Evolutionary conservation across 2,888 invertebrate species (phyloP).

Genomic region (Eulithis prunata): DNA sequence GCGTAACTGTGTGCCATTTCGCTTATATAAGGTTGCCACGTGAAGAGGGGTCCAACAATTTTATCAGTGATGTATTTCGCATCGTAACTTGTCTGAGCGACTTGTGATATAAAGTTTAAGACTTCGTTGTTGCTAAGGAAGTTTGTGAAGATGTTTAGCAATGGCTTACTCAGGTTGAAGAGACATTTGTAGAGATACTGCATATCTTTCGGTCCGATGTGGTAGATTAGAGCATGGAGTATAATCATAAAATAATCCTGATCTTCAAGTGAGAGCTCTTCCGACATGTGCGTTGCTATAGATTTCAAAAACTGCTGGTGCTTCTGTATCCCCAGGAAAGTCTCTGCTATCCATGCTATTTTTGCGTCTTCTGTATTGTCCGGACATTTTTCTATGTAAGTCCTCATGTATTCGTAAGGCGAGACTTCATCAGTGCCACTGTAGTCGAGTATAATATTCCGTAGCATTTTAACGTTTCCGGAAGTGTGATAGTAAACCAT

Average conservation of each 20-base stretch:
- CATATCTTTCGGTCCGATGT: constrained; percentile 62
- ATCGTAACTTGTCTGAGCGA: constrained; percentile 78
- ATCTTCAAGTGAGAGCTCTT: constrained; percentile 63
- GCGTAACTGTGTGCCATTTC: constrained; percentile 71
- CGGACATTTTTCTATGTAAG: constrained; percentile 70
- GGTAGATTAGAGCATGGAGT: constrained; percentile 66
- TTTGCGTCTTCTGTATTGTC: constrained; percentile 63
- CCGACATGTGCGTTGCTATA: constrained; percentile 56
- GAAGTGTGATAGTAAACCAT: constrained; percentile 79
- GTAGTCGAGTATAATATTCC: constrained; percentile 67
- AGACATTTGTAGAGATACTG: constrained; percentile 69
- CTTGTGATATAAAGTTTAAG: constrained; percentile 71
- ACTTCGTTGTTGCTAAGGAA: constrained; percentile 76
- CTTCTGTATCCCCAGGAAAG: constrained; percentile 68
- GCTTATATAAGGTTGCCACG: constrained; percentile 75
- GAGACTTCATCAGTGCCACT: constrained; percentile 56
- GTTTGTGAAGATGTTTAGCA: constrained; percentile 65
- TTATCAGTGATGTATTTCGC: constrained; percentile 77
- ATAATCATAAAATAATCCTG: constrained; percentile 68
- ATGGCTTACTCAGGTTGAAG: constrained; percentile 70
- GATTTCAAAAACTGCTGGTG: constrained; percentile 62
- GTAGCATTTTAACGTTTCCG: constrained; percentile 68
- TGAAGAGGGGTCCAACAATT: constrained; percentile 77
- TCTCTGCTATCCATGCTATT: constrained; percentile 71
- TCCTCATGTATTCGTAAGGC: constrained; percentile 72